Percentiles rank a stretch among this genome's conserved stretches.
These are phyloP conservation scores for Dryobates pubescens DNA, from an alignment of 2,797 vertebrate genomes.

Conservation along the genomic window DNA sequence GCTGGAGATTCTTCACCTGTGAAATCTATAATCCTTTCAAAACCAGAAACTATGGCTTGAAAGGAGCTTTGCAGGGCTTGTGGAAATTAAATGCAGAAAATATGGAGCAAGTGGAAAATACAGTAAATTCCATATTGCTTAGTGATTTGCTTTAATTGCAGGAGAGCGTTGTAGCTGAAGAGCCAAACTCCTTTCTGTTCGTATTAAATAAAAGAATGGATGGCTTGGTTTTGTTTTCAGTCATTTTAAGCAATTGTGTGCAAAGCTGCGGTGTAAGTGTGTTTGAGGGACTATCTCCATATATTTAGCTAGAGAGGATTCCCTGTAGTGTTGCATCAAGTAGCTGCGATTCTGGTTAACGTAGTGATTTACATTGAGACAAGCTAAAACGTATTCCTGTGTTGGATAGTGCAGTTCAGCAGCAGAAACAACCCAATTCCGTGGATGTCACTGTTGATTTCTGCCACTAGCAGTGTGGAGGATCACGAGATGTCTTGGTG, in stretches of 20 bases:
- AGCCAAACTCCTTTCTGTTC: not conserved
- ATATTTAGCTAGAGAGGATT: not conserved
- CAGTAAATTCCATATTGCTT: not conserved
- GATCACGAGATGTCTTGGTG: not conserved
- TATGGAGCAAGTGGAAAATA: not conserved
- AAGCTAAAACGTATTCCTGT: not conserved
- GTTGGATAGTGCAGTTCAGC: not conserved
- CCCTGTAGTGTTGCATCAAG: not conserved
- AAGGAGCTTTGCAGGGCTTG: not conserved
- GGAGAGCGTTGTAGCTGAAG: not conserved
- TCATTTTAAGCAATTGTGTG: not conserved
- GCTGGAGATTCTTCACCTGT: not conserved
- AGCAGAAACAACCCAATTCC: not conserved
- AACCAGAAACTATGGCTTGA: not conserved
- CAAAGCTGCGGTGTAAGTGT: not conserved
- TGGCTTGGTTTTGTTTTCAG: not conserved
- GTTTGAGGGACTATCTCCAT: not conserved
- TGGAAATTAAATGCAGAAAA: conserved; percentile 1
- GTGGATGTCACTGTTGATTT: not conserved
- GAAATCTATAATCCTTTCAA: conserved; percentile 21
- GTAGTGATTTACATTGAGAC: not conserved
- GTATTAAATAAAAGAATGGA: not conserved
- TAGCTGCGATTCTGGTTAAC: not conserved
- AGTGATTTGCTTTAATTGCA: not conserved
- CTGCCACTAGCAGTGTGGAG: not conserved